Evolutionary conservation across 2,797 vertebrate genomes (phyloP).

Genomic region (Hephaestus fuliginosus): DNA sequence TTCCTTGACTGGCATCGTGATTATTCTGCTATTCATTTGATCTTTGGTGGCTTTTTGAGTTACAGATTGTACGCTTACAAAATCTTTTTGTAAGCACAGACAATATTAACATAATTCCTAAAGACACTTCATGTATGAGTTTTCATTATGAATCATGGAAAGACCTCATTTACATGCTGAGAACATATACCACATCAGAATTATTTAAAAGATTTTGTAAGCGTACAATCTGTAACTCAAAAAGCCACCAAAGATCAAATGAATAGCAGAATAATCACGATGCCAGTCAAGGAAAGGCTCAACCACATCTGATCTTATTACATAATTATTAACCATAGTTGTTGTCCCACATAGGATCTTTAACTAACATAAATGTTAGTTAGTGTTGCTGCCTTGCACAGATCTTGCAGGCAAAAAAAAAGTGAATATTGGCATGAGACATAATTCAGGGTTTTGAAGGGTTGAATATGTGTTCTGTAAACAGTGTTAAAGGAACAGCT

Average conservation of each 20-base stretch:
- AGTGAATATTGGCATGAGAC: no score
- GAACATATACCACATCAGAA: no score
- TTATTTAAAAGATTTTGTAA: neutral
- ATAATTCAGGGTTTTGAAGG: neutral
- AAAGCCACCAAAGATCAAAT: neutral
- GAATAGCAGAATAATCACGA: constrained; percentile 14
- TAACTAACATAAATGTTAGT: neutral
- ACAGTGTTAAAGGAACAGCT: neutral
- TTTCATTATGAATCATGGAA: no score
- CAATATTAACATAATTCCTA: no score
- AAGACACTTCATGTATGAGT: no score
- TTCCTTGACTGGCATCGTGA: constrained; percentile 4
- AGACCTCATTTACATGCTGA: no score
- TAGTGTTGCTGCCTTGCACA: neutral
- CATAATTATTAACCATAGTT: constrained; percentile 41
- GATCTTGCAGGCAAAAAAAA: no score
- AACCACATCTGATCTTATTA: constrained; percentile 1
- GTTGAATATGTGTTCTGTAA: neutral
- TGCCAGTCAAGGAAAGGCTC: neutral
- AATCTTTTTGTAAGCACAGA: no score
- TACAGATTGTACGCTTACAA: neutral
- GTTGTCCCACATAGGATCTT: neutral
- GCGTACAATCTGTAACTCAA: neutral
- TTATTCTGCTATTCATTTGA: neutral
- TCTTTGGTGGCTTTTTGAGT: neutral